phyloP scores from a whole-genome alignment of 2,888 invertebrate genomes.

The Erannis defoliaria region DNA sequence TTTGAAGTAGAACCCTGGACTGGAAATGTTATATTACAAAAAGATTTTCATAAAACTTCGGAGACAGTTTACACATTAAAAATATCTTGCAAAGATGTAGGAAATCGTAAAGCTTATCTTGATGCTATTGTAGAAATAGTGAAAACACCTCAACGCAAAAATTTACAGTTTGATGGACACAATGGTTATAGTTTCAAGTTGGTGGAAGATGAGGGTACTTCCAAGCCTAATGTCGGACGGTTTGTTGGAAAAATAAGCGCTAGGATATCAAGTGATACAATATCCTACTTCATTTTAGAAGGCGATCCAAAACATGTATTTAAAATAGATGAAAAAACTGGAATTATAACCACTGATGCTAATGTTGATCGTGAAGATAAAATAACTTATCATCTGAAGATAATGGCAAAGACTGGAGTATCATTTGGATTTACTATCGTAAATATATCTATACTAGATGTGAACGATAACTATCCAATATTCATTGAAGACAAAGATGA shows the following conservation, averaged over 20 bases:
- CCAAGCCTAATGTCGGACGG: constrained; percentile 87
- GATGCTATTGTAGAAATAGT: constrained; percentile 94
- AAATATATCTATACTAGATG: constrained; percentile 93
- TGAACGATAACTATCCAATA: constrained; percentile 96
- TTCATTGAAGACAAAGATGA: constrained; percentile 93
- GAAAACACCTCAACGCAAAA: constrained; percentile 90
- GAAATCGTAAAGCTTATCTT: constrained; percentile 90
- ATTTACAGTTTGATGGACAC: constrained; percentile 91
- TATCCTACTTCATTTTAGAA: constrained; percentile 92
- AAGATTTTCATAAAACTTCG: constrained; percentile 88
- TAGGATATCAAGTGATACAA: constrained; percentile 86
- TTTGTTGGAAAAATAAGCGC: constrained; percentile 93
- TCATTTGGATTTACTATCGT: constrained; percentile 93
- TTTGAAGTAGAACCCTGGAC: constrained; percentile 93
- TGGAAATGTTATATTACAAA: constrained; percentile 91
- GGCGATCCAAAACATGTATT: constrained; percentile 94
- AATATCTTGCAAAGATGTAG: constrained; percentile 93
- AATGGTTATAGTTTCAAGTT: constrained; percentile 94
- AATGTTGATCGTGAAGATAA: constrained; percentile 94
- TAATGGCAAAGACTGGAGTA: constrained; percentile 92
- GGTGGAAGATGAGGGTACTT: constrained; percentile 91
- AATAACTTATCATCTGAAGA: constrained; percentile 91
- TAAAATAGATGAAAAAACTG: constrained; percentile 92
- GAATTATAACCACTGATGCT: constrained; percentile 91
- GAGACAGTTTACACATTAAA: constrained; percentile 91